phyloP scores from a whole-genome alignment of 2,797 vertebrate species.

The Morus bassanus region DNA sequence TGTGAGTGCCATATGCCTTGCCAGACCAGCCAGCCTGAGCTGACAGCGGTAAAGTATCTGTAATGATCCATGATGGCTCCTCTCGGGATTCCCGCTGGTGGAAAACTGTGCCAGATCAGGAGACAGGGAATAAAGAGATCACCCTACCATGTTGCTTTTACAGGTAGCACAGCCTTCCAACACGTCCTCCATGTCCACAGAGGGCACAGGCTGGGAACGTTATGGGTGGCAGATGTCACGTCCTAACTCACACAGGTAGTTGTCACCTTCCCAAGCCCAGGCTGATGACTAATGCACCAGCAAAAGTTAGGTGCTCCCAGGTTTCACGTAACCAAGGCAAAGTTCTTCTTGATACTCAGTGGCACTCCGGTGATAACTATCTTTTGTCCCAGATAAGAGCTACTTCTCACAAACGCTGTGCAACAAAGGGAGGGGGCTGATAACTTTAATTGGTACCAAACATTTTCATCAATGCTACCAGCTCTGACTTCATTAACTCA shows the following conservation, averaged over 20 bases:
- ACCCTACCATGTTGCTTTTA: not conserved
- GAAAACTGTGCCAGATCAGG: not conserved
- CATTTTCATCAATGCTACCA: not conserved
- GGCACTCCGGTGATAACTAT: not conserved
- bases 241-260: not conserved
- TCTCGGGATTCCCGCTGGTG: not conserved
- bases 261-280: not conserved
- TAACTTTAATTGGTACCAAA: not conserved
- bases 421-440: not conserved
- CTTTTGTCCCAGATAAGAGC: not conserved
- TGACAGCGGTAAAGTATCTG: not conserved
- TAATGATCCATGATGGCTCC: rapidly evolving
- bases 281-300: not conserved
- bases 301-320: not conserved
- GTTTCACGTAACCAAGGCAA: not conserved
- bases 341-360: not conserved
- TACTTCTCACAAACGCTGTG: not conserved
- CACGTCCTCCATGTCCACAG: not conserved
- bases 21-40: not conserved
- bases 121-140: not conserved
- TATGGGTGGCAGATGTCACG: not conserved
- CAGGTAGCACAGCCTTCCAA: not conserved
- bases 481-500: not conserved
- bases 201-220: not conserved
- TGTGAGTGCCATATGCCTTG: not conserved